Evolutionary conservation across 2,113 vertebrate species (phyloP), one percentile per base, ranked within the genome.

Genomic region (Anarhynchus alexandrinus): DNA sequence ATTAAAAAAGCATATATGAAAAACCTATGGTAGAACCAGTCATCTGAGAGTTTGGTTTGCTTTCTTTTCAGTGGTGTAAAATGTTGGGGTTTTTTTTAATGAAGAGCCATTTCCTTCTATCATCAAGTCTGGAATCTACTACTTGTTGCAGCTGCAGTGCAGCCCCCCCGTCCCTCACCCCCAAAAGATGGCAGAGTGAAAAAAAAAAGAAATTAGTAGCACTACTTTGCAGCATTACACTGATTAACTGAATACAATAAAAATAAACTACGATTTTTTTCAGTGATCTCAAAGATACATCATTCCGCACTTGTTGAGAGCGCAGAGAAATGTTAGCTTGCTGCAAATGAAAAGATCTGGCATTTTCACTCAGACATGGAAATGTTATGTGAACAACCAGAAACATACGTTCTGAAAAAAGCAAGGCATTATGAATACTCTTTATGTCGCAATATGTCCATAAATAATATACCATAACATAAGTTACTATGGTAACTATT

Each of bases 401-500:
- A 84, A 95, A 79, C 86, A 88, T 55, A 66, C 6, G 2, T 67
- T 94, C 76, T 74, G 77, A 90, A 86, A 93, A 90, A 95, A 86
- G 27, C 7, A 81, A 64, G n/a, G 34, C 30, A 34, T 93, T 74
- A 86, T 25, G 51, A 94, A 67, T 74, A 86, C 29, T 29, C 26
- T 21, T 11, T 92, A 6, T 67, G 69, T 78, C 84, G 86, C 80
- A 93, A 86, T 87, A 78, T 45, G n/a, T 38, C 82, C 86, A 62
- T 90, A 96, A 94, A 86, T 78, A 94, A 93, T 47, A 79, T 27
- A 74, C 29, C 65, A 69, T 61, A 94, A 88, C 27, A 42, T n/a
- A 49, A 94, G 94, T 94, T 94, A 72, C 93, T 89, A 94, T 94
- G 65, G 94, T 42, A 96, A 94, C 96, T 95, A 52, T 91, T 94